phyloP scores from a whole-genome alignment of 2,888 invertebrate species.

The Parnassius smintheus region DNA sequence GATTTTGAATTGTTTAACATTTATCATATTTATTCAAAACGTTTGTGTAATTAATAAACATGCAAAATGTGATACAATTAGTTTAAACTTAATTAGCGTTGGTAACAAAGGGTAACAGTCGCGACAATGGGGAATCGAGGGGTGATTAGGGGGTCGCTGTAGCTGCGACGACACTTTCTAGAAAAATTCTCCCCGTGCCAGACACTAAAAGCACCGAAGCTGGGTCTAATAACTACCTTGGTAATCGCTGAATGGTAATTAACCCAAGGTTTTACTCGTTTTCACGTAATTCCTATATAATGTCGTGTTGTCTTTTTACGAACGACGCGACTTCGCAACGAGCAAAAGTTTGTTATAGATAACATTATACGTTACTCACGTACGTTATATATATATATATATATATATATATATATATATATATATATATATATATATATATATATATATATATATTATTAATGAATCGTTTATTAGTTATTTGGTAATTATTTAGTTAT shows the following conservation, averaged over 20 bases:
- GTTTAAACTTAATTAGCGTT: conserved; percentile 10
- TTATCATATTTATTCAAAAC: too few relatives aligned
- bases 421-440: too few relatives aligned
- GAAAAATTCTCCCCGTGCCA: conserved; percentile 54
- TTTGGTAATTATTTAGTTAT: too few relatives aligned
- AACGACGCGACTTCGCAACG: neutral
- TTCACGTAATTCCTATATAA: conserved; percentile 12
- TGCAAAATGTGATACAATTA: too few relatives aligned
- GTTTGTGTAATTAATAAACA: too few relatives aligned
- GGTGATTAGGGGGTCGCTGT: conserved; percentile 30
- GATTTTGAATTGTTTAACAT: too few relatives aligned
- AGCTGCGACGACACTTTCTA: conserved; percentile 44
- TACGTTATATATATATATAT: too few relatives aligned
- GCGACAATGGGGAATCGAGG: conserved; percentile 27
- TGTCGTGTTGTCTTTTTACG: neutral
- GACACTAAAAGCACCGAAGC: conserved; percentile 51
- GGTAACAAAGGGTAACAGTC: conserved; percentile 42
- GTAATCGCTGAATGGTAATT: conserved; percentile 57
- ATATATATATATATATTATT: too few relatives aligned
- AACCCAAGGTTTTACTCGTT: conserved; percentile 27
- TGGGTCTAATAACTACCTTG: conserved; percentile 43
- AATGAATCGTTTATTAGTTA: too few relatives aligned
- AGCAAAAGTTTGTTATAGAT: neutral
- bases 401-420: too few relatives aligned
- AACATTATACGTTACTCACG: too few relatives aligned